Evolutionary conservation across 2,888 invertebrate species (phyloP).

Genomic region (Ctena decussata): DNA sequence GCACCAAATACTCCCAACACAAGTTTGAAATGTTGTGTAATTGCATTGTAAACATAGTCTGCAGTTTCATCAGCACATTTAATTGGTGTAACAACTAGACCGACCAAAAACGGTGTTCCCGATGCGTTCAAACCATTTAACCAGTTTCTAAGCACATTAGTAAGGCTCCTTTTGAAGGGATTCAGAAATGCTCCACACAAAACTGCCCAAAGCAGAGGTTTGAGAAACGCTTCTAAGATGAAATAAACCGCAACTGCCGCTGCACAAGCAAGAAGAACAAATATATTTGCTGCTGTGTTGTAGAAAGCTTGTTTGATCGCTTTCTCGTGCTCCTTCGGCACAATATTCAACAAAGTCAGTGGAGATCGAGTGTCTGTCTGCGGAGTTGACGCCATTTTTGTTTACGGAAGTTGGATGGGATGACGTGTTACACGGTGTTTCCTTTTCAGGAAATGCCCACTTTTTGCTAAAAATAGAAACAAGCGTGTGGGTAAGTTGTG

Average conservation of each 20-base stretch:
- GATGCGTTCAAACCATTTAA: constrained; percentile 85
- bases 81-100: constrained; percentile 89
- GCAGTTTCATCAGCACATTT: constrained; percentile 92
- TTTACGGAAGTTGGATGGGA: constrained; percentile 30
- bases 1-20: constrained; percentile 88
- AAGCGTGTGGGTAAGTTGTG: too few species aligned
- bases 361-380: constrained; percentile 57
- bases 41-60: constrained; percentile 91
- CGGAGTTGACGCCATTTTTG: constrained; percentile 63
- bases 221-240: constrained; percentile 94
- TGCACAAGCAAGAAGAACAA: constrained; percentile 90
- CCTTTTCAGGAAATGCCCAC: not conserved
- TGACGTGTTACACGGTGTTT: not conserved
- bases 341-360: constrained; percentile 60
- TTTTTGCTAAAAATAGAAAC: constrained; percentile 1
- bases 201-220: constrained; percentile 98
- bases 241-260: constrained; percentile 86
- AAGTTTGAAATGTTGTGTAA: constrained; percentile 91
- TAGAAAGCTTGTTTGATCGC: constrained; percentile 97
- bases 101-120: constrained; percentile 87
- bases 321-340: constrained; percentile 90
- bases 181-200: constrained; percentile 99
- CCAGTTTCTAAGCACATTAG: constrained; percentile 93
- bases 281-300: constrained; percentile 94
- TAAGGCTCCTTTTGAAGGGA: constrained; percentile 95